Conservation (phyloP, 2,888 invertebrate genomes). For the Spodoptera picta region DNA sequence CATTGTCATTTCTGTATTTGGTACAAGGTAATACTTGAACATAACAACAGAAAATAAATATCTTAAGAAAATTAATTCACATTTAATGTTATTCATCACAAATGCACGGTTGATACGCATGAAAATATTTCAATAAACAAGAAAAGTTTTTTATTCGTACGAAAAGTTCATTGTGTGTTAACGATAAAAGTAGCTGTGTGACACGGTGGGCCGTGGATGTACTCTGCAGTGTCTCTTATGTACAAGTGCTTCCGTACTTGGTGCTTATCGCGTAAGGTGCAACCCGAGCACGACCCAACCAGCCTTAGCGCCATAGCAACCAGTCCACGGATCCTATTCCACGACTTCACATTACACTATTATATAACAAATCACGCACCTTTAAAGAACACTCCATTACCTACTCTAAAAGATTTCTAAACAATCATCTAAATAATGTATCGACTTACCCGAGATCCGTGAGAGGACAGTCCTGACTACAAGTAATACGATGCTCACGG, state of each 20-base stretch:
- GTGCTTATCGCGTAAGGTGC: constrained; percentile 44
- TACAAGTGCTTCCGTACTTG: constrained; percentile 46
- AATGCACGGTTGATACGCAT: too few relatives aligned
- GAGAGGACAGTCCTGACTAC: constrained; percentile 52
- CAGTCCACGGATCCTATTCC: constrained; percentile 58
- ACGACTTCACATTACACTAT: constrained; percentile 56
- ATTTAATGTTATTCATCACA: too few relatives aligned
- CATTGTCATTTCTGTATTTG: too few relatives aligned
- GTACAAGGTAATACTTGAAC: too few relatives aligned
- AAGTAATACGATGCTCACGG: constrained; percentile 59
- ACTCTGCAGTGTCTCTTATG: constrained; percentile 8
- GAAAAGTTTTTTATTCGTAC: neutral
- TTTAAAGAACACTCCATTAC: constrained; percentile 21
- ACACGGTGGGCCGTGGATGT: constrained; percentile 25
- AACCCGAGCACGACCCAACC: constrained; percentile 44
- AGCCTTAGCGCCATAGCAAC: constrained; percentile 74
- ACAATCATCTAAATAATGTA: constrained; percentile 43
- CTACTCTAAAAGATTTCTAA: constrained; percentile 40
- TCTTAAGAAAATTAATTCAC: too few relatives aligned
- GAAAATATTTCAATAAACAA: too few relatives aligned
- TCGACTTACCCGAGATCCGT: constrained; percentile 64
- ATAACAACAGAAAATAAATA: too few relatives aligned
- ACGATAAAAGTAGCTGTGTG: constrained; percentile 25
- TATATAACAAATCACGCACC: constrained; percentile 37
- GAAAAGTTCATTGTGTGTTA: constrained; percentile 29